phyloP scores from a whole-genome alignment of 2,113 vertebrate genomes.

The Lagopus muta region DNA sequence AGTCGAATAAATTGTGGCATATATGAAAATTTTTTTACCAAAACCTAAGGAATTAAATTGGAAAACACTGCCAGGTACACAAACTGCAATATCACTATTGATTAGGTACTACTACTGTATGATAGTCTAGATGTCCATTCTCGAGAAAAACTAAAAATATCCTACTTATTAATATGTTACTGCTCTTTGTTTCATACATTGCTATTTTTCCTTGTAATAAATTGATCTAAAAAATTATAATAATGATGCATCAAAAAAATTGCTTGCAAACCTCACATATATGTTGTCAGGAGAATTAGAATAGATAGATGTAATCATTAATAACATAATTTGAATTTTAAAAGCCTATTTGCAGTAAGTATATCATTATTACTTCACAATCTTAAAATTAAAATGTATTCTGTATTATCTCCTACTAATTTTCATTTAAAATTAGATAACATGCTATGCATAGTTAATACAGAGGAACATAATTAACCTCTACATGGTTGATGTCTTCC shows the following conservation, averaged over 20 bases:
- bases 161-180: background rate
- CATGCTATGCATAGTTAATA: conserved; percentile 41
- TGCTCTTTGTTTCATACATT: background rate
- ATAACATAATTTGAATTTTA: conserved; percentile 42
- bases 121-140: background rate
- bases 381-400: conserved; percentile 55
- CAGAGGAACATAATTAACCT: conserved; percentile 62
- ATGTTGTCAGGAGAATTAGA: background rate
- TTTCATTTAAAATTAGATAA: conserved; percentile 67
- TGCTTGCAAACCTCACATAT: background rate
- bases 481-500: conserved; percentile 12
- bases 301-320: conserved; percentile 17
- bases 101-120: background rate
- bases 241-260: background rate
- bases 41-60: background rate
- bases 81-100: background rate
- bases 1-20: background rate
- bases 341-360: conserved; percentile 3
- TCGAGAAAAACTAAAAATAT: conserved; percentile 28
- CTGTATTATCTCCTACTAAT: conserved; percentile 38
- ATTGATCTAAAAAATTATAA: background rate
- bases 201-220: background rate
- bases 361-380: conserved; percentile 32
- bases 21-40: background rate
- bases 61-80: background rate